These are phyloP conservation scores for Aricia artaxerxes DNA, from an alignment of 2,888 invertebrate genomes.

Conservation along the genomic window DNA sequence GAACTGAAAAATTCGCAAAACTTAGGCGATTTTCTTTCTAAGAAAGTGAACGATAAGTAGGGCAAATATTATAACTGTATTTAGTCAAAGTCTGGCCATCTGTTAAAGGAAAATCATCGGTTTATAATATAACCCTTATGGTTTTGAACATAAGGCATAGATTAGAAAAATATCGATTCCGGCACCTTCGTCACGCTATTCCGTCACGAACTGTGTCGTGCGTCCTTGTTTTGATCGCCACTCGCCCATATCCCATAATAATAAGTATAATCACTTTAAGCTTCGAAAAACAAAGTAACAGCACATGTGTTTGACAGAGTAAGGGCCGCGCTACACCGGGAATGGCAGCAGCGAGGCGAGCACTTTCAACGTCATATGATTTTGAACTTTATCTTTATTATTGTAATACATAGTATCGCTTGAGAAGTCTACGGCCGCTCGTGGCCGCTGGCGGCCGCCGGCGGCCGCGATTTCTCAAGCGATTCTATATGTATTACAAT, in stretches of 20 bases:
- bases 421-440: too few species aligned
- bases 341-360: not conserved
- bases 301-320: not conserved
- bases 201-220: constrained; percentile 68
- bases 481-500: too few species aligned
- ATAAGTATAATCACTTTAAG: constrained; percentile 29
- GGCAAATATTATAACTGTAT: constrained; percentile 29
- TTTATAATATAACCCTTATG: constrained; percentile 11
- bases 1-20: constrained; percentile 1
- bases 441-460: too few species aligned
- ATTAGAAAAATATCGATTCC: not conserved
- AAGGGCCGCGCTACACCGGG: too few species aligned
- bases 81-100: constrained; percentile 24
- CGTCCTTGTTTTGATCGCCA: constrained; percentile 61
- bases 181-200: constrained; percentile 53
- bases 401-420: too few species aligned
- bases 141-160: constrained; percentile 3
- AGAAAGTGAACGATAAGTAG: constrained; percentile 22
- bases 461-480: too few species aligned
- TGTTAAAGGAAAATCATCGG: constrained; percentile 3
- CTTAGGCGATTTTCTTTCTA: constrained; percentile 11
- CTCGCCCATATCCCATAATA: constrained; percentile 38
- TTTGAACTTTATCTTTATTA: too few species aligned
- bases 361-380: too few species aligned
- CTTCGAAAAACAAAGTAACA: not conserved